Evolutionary conservation across 1,140 invertebrate species (phyloP).

Genomic region (Platorchestia sp.): DNA sequence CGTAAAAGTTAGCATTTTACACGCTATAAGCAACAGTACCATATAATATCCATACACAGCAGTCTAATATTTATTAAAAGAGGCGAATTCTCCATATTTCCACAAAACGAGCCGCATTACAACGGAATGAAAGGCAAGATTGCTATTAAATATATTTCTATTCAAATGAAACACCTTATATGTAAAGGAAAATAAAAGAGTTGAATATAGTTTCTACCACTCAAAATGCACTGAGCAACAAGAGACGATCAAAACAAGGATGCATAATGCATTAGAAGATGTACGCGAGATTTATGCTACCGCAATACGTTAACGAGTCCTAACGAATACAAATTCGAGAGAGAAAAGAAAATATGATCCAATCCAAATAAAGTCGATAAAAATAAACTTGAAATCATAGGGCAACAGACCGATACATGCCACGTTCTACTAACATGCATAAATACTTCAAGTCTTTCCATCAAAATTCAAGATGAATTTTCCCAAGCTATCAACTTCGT

Average conservation of each 20-base stretch:
- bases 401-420: background rate
- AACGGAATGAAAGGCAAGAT: background rate
- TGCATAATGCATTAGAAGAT: background rate
- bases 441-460: background rate
- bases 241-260: background rate
- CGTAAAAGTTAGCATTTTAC: too few relatives aligned
- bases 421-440: background rate
- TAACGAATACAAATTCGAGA: background rate
- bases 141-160: constrained; percentile 54
- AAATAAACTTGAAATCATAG: background rate
- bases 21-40: too few relatives aligned
- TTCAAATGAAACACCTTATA: constrained; percentile 19
- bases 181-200: background rate
- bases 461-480: background rate
- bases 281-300: background rate
- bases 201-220: background rate
- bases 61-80: too few relatives aligned
- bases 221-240: background rate
- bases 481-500: too few relatives aligned
- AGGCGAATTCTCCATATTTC: too few relatives aligned
- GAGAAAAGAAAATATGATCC: background rate
- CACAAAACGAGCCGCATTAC: too few relatives aligned
- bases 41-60: too few relatives aligned
- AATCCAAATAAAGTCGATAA: background rate
- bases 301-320: background rate